Evolutionary conservation across 2,113 vertebrate genomes (phyloP), one percentile per base, ranked within the genome.

Genomic region (Leptobrachium ailaonicum): DNA sequence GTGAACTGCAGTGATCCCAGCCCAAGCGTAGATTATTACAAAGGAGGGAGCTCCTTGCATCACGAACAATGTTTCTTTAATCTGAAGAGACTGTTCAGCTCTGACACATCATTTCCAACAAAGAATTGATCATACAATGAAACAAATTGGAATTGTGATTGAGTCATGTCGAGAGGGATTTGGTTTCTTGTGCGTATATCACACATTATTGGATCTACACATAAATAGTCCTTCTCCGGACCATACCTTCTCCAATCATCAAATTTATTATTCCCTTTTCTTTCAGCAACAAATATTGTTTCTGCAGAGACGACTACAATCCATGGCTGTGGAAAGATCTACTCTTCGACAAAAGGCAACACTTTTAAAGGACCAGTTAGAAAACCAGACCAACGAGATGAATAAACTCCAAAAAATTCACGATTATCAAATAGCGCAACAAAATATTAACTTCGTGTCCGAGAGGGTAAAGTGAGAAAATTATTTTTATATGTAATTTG

Each of bases 251-350:
- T 11, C 4, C 56, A 60, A 4, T 12, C 4, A 13, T 12, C 11
- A 6, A 40, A 64, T 32, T 4, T 5, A 20, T 32, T 32, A 64
- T 64, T 40, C 62, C 9, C 13, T 62, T 42, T 41, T 43, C 41
- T 80, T 75, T 62, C 66, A 81, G 79, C 53, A 74, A 75, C 6
- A 50, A 9, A 4, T 75, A 14, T 2, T 56, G n/a, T 42, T 76
- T 8, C 40, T 68, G 64, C 43, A 75, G 50, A 81, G 43, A 13
- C 72, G 73, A 41, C 5, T 50, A 11, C 71, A 81, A 12, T 71
- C 32, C 50, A 6, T 68, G 62, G 4, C 45, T 64, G 53, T 41
- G n/a, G 79, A 81, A 2, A 74, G 66, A 72, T 60, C 54, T 8
- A 32, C 32, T 66, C 60, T 62, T 45, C 64, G 54, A 9, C 63